Conservation (phyloP, 1,140 invertebrate genomes). For the Venturia canescens region DNA sequence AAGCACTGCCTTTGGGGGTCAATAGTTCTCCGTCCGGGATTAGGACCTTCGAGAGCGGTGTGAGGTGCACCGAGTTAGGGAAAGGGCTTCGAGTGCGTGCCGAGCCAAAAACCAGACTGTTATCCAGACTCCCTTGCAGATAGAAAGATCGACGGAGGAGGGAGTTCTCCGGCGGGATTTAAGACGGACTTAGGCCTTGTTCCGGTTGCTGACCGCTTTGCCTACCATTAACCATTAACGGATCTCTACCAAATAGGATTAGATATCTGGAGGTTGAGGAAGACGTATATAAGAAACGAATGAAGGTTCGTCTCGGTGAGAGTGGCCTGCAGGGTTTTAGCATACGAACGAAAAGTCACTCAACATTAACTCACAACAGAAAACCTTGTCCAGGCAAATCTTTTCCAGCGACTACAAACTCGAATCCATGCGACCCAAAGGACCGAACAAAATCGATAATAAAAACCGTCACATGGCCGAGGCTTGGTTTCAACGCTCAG, state of each 20-base stretch:
- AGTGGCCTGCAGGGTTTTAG: neutral
- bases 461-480: no score
- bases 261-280: constrained; percentile 54
- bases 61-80: constrained; percentile 55
- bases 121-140: constrained; percentile 43
- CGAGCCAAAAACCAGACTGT: constrained; percentile 41
- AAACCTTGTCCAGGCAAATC: no score
- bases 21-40: constrained; percentile 74
- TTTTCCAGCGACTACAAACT: no score
- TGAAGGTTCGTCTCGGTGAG: neutral
- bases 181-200: constrained; percentile 77
- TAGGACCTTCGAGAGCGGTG: constrained; percentile 67
- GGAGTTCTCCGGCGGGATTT: constrained; percentile 71
- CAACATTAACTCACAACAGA: no score
- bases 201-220: constrained; percentile 77
- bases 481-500: no score
- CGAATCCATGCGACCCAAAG: no score
- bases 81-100: constrained; percentile 54
- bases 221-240: constrained; percentile 78
- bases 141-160: constrained; percentile 26
- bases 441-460: no score
- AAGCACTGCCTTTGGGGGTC: constrained; percentile 58
- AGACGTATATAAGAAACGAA: constrained; percentile 1
- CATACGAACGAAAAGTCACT: neutral
- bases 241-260: constrained; percentile 77